Percentiles rank a stretch among this genome's conserved stretches.
Conservation (phyloP, 2,888 invertebrate species). For the Drosophila acutilabella region DNA sequence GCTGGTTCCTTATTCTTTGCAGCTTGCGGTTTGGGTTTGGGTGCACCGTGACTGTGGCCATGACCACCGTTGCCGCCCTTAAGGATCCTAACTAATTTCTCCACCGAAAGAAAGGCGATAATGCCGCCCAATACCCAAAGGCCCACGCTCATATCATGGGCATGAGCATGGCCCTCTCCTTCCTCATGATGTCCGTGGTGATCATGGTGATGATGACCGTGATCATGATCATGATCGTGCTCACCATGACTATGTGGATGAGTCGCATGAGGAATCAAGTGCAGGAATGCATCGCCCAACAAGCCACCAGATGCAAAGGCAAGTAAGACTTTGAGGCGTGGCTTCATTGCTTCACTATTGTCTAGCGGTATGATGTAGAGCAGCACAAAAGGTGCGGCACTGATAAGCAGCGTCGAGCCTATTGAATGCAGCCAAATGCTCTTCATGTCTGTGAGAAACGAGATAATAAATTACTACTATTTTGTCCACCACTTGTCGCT, state of each 20-base stretch:
- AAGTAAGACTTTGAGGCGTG: constrained; percentile 94
- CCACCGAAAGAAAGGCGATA: constrained; percentile 95
- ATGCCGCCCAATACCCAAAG: constrained; percentile 97
- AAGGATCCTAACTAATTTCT: constrained; percentile 95
- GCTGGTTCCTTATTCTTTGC: constrained; percentile 48
- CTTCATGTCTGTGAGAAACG: constrained; percentile 71
- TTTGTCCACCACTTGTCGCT: constrained; percentile 1
- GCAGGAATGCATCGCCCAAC: constrained; percentile 98
- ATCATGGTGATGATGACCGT: constrained; percentile 71
- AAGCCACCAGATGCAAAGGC: constrained; percentile 98
- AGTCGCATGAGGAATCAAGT: constrained; percentile 98
- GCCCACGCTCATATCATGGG: constrained; percentile 95
- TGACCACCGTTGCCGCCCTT: constrained; percentile 92
- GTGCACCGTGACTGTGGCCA: constrained; percentile 74
- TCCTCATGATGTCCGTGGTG: constrained; percentile 60
- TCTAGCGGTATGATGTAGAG: constrained; percentile 97
- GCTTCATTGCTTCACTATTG: constrained; percentile 92
- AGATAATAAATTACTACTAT: constrained; percentile 15
- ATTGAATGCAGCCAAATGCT: constrained; percentile 92
- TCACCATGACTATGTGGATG: constrained; percentile 86
- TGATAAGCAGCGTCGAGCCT: constrained; percentile 96
- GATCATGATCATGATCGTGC: constrained; percentile 84
- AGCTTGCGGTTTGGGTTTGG: constrained; percentile 57
- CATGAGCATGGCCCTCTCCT: constrained; percentile 87
- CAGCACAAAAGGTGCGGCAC: constrained; percentile 97